Evolutionary conservation across 2,797 vertebrate species (phyloP), one percentile per base, ranked within the genome.

Genomic region (Coregonus suidteri): DNA sequence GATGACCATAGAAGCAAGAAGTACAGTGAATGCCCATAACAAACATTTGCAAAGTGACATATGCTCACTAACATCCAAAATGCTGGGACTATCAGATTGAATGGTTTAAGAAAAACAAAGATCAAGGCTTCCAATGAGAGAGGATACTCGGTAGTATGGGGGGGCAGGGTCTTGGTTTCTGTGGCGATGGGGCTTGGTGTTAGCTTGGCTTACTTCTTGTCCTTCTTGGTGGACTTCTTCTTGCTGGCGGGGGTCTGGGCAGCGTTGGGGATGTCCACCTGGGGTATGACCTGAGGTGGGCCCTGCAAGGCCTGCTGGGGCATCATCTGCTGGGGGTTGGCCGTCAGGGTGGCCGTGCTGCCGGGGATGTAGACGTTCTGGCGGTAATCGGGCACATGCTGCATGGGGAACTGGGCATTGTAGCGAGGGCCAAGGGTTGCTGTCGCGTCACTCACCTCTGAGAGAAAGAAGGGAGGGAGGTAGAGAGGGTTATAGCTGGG

Each of bases 361-460:
- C 96, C 96, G 0, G 95, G 96, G 91, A 96, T 96, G 90, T 96
- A 96, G 84, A 96, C 94, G 0, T 96, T 96, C 89, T 97, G 95
- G 76, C 96, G 92, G 89, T 96, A 97, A 82, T 97, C 96, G 0
- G 95, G 95, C 70, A 96, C 94, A 0, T 96, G 95, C 83, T 95
- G 95, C 81, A 96, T 89, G 68, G 94, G 95, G 87, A 95, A 96
- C 86, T 95, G 96, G 47, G 94, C 95, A 11, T 95, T 95, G 0
- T 96, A 96, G 86, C 95, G 94, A 35, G 95, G 95, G 0, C 94
- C 94, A 53, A 96, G 83, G 59, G 88, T 84, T 4, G 84, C 86
- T 0, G 82, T 94, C 31, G 92, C 93, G 14, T 96, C 95, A 59
- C 87, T 91, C 0, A 91, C 94, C 92, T 94, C 94, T 94, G 83